Evolutionary conservation across 92 coral and sea anemone species (phyloP), one percentile per base, ranked within the genome.

Genomic region (Palythoa grandiflora): DNA sequence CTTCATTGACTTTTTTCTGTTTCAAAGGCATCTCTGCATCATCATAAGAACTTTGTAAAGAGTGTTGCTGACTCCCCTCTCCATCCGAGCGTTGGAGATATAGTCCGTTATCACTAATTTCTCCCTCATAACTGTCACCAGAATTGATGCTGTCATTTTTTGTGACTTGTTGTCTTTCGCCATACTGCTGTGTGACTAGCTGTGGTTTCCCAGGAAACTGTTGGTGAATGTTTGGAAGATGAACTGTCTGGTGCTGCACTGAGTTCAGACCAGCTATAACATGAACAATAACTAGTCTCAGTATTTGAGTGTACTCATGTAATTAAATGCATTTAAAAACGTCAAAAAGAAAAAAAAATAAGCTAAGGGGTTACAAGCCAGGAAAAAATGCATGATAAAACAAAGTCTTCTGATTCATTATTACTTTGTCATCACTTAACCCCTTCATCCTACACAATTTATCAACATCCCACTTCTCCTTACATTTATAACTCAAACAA

Each of bases 191-290:
- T 36, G 92, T 19, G 2, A 88, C 60, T 16, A 91, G 89, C 14
- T 84, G 89, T 19, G 89, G 92, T 71, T 89, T 68, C 13, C 86
- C 84, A 28, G 47, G 59, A 77, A 71, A 88, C 87, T 76, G 89
- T 70, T 52, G 87, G 77, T 61, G 66, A 37, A 94, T 92, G n/a
- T 84, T 74, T 57, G 98, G 96, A 9, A 95, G 77, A 55, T 86
- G 96, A 9, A 93, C 83, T 60, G 73, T 51, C 51, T 79, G 71
- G 10, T 93, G 93, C 80, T 94, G 94, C n/a, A 93, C 92, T 38
- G 96, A 83, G 9, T 95, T 88, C 96, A 95, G 74, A 52, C 98
- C 98, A 91, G 96, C 98, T 95, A 74, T 11, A 70, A 70, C 8
- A 35, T 10, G 15, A 28, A 44, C 50, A 5, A 44, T 3, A 44